phyloP scores from a whole-genome alignment of 2,888 invertebrate species.

The Stramonita haemastoma region DNA sequence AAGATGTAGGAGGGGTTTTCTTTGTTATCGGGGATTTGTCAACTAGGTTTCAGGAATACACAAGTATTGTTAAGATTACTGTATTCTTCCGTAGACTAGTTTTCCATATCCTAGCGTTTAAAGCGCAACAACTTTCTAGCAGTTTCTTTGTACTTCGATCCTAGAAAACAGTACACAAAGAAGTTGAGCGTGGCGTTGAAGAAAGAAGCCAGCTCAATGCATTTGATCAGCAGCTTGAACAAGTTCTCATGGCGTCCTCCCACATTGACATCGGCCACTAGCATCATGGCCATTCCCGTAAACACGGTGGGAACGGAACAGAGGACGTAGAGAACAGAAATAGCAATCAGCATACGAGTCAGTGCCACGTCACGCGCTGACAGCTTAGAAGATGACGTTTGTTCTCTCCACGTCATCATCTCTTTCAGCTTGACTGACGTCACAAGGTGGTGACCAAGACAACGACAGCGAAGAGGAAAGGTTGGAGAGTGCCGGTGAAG shows the following conservation, averaged over 20 bases:
- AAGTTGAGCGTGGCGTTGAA: conserved; percentile 17
- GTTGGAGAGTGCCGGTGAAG: not conserved
- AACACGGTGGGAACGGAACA: not conserved
- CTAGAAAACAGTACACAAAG: conserved; percentile 4
- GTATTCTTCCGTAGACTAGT: no score
- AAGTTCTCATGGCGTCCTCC: not conserved
- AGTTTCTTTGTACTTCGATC: not conserved
- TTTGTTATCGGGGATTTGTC: no score
- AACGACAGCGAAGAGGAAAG: not conserved
- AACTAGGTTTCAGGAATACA: no score
- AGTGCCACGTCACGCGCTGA: not conserved
- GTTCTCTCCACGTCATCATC: not conserved
- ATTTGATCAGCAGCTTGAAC: not conserved
- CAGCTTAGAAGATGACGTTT: not conserved
- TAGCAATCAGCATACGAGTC: not conserved
- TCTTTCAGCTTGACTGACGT: not conserved
- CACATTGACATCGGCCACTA: not conserved
- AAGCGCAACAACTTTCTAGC: no score
- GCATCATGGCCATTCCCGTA: not conserved
- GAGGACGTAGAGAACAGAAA: not conserved
- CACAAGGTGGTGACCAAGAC: not conserved
- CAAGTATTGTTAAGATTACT: no score
- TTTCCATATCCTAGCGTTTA: no score
- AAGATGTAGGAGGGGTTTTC: no score
- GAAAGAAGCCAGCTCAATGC: not conserved